A percentile compares a stretch with the other conserved stretches of the same genome.
phyloP scores from a whole-genome alignment of 2,113 vertebrate species.

The Gnathonemus longibarbis region DNA sequence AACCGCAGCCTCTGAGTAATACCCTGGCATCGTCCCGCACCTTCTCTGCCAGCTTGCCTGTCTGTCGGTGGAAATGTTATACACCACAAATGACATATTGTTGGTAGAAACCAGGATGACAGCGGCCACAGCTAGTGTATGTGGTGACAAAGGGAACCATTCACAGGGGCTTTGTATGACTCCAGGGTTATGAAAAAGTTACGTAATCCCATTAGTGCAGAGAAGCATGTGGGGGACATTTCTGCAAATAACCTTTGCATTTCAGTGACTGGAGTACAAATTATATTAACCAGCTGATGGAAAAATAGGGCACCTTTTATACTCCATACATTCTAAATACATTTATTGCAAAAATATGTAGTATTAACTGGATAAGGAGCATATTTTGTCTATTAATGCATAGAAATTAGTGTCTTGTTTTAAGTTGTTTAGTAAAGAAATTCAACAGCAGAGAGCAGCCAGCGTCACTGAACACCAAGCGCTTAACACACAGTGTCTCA shows the following conservation, averaged over 20 bases:
- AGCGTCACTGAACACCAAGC: not conserved
- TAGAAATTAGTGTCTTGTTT: not conserved
- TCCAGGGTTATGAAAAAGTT: not conserved
- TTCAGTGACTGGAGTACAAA: not conserved
- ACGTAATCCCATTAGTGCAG: not conserved
- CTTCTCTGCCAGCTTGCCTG: not conserved
- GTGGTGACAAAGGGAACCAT: not conserved
- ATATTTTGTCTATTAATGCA: not conserved
- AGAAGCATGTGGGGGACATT: not conserved
- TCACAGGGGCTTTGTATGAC: not conserved
- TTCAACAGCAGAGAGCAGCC: not conserved
- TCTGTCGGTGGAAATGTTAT: not conserved
- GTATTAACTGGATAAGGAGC: not conserved
- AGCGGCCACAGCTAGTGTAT: not conserved
- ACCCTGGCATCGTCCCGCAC: not conserved
- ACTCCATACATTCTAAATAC: not conserved
- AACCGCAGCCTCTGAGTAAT: not conserved
- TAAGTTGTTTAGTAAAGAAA: not conserved
- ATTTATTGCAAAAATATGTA: not conserved
- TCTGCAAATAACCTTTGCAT: constrained; percentile 4
- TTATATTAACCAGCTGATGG: not conserved
- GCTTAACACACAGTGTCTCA: not conserved
- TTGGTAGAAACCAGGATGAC: not conserved
- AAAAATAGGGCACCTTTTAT: not conserved
- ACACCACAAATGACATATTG: constrained; percentile 11